Base-by-base conservation (phyloP, 37 sponge, comb jelly and placozoan species). In the Chondrilla cf. caribensis region DNA sequence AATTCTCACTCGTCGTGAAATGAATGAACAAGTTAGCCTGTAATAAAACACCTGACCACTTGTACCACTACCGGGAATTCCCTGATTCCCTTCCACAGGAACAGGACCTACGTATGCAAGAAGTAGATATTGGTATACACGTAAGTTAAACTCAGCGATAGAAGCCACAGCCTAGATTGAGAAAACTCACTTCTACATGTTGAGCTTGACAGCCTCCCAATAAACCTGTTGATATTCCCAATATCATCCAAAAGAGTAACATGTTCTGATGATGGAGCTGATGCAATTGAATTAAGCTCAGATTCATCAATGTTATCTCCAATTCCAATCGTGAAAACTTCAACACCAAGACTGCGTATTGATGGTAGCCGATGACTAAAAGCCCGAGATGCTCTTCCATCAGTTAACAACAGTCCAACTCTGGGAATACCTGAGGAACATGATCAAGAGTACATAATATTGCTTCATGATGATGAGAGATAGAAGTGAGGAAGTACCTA, bases 391-490 rank as follows among this genome's bases (percentile, higher is more conserved):
- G 72, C 72, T 21, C 40, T 5, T 37, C 72, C 72, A 37, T 70
- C 72, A 33, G 72, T 70, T 9, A 70, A 11, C 4, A 70, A 19
- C 9, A 70, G 72, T 3, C 72, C 72, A 70, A 70, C 40, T 37
- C 40, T 70, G 5, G 40, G 31, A 18, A 70, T 37, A 29, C 72
- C 72, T 70, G 29, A 9, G 28, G 8, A n/a, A 25, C 28, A 26
- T 65, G 22, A 9, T 24, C 14, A 65, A 65, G 8, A n/a, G 19
- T 9, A 65, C 22, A 25, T 14, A 65, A 65, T 11, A 19, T 17
- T 19, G 17, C 11, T 55, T 11, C 17, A 55, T 55, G 57, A 15
- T 62, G 29, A 28, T 62, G 64, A 29, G 22, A 62, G 29, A 62
- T 29, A 7, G 15, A 62, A 62, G 6, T 28, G 25, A 19, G 29